Conservation (phyloP, 2,888 invertebrate genomes). For the Ornithoptera priamus region DNA sequence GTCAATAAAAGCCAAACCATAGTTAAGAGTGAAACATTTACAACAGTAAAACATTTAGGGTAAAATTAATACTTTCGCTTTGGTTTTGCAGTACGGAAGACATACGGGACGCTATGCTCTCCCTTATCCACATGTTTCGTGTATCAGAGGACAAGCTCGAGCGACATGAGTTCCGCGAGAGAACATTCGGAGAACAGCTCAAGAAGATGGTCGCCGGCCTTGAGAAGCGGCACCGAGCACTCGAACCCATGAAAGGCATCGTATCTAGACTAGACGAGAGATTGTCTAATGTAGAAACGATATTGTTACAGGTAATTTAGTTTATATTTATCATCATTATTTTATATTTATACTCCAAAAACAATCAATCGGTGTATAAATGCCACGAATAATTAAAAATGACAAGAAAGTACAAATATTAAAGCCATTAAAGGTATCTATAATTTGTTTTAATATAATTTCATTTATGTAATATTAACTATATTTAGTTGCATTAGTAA, state of each 20-base stretch:
- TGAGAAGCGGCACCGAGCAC: slow-evolving; percentile 85
- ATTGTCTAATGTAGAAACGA: slow-evolving; percentile 87
- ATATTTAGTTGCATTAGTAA: too few species aligned
- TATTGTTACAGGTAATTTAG: slow-evolving; percentile 82
- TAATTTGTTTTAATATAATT: too few species aligned
- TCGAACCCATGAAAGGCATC: slow-evolving; percentile 85
- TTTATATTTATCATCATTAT: too few species aligned
- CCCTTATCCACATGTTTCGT: slow-evolving; percentile 89
- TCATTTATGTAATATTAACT: too few species aligned
- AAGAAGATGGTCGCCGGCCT: slow-evolving; percentile 86
- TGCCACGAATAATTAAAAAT: too few species aligned
- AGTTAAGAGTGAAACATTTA: too few species aligned
- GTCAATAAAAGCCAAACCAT: too few species aligned
- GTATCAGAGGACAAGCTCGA: slow-evolving; percentile 90
- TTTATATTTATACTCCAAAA: too few species aligned
- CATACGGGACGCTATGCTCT: slow-evolving; percentile 88
- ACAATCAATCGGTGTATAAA: too few species aligned
- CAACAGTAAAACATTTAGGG: too few species aligned
- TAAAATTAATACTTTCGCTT: background rate
- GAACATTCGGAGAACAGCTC: slow-evolving; percentile 87
- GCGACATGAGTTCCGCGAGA: slow-evolving; percentile 90
- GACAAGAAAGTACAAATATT: too few species aligned
- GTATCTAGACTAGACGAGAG: slow-evolving; percentile 87
- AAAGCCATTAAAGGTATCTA: too few species aligned
- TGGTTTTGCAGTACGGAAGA: slow-evolving; percentile 81